These are phyloP conservation scores for Troilus luridus DNA, from an alignment of 2,888 invertebrate species.

Conservation along the genomic window DNA sequence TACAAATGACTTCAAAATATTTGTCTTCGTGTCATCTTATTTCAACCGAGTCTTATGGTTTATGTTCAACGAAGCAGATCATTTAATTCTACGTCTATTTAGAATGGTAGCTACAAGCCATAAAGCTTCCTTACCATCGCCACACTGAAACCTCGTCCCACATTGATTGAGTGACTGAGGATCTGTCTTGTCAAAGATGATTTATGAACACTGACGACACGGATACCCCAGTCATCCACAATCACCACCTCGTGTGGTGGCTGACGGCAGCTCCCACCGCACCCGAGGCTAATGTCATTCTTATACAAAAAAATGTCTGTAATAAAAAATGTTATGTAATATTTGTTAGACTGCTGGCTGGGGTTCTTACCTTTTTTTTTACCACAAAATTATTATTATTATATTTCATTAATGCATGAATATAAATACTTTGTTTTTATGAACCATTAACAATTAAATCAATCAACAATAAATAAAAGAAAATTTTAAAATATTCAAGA, in stretches of 20 bases:
- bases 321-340: too few relatives aligned
- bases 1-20: background rate
- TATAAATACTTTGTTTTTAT: too few relatives aligned
- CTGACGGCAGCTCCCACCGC: background rate
- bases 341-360: too few relatives aligned
- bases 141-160: background rate
- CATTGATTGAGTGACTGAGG: constrained; percentile 36
- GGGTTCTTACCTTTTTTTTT: too few relatives aligned
- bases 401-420: too few relatives aligned
- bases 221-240: constrained; percentile 1
- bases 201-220: background rate
- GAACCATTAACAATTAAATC: too few relatives aligned
- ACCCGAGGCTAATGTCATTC: background rate
- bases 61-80: background rate
- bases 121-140: background rate
- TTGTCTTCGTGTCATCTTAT: background rate
- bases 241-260: background rate
- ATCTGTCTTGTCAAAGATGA: constrained; percentile 37
- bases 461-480: too few relatives aligned
- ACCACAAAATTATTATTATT: too few relatives aligned
- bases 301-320: background rate
- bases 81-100: background rate
- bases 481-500: too few relatives aligned
- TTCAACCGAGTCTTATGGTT: background rate
- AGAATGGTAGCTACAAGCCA: constrained; percentile 5